A percentile compares a stretch with the other conserved stretches of the same genome.
These are phyloP conservation scores for Microplitis deprimator DNA, from an alignment of 2,888 invertebrate genomes.

Conservation along the genomic window DNA sequence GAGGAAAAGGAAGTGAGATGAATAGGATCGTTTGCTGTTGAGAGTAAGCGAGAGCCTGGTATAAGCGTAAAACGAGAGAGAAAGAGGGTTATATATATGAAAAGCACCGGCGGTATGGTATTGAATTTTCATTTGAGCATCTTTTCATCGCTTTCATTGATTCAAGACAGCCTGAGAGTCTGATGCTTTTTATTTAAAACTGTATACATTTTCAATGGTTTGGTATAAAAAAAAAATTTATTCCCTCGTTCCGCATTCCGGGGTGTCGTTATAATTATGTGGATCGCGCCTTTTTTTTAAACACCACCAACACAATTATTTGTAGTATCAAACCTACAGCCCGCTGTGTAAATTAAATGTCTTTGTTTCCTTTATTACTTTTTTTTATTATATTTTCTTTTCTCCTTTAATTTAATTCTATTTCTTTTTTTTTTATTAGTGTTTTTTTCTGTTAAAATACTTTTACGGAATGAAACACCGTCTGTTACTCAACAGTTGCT, in stretches of 20 bases:
- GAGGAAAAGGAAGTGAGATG: constrained; percentile 20
- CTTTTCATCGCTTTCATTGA: constrained; percentile 30
- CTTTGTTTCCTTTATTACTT: constrained; percentile 12
- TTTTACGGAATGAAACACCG: background rate
- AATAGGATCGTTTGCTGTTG: constrained; percentile 33
- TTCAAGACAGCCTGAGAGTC: background rate
- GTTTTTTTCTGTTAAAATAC: constrained; percentile 9
- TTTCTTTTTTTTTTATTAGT: background rate
- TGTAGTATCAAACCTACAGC: constrained; percentile 46
- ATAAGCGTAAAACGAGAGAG: constrained; percentile 2
- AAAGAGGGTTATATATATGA: constrained; percentile 25
- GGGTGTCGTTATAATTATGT: constrained; percentile 32
- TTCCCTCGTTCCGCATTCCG: constrained; percentile 32
- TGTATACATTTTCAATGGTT: constrained; percentile 28
- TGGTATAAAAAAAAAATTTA: constrained; percentile 25
- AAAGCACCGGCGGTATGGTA: constrained; percentile 31
- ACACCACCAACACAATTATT: constrained; percentile 48
- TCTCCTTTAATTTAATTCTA: background rate
- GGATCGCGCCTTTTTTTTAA: constrained; percentile 9
- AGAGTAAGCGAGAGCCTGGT: constrained; percentile 32
- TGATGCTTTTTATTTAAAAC: background rate
- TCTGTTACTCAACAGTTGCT: constrained; percentile 10
- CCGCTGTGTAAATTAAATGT: constrained; percentile 51
- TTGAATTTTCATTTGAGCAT: constrained; percentile 37
- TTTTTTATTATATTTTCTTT: constrained; percentile 5